These are phyloP conservation scores for Lochmaea crataegi DNA, from an alignment of 2,888 invertebrate species.

Conservation along the genomic window DNA sequence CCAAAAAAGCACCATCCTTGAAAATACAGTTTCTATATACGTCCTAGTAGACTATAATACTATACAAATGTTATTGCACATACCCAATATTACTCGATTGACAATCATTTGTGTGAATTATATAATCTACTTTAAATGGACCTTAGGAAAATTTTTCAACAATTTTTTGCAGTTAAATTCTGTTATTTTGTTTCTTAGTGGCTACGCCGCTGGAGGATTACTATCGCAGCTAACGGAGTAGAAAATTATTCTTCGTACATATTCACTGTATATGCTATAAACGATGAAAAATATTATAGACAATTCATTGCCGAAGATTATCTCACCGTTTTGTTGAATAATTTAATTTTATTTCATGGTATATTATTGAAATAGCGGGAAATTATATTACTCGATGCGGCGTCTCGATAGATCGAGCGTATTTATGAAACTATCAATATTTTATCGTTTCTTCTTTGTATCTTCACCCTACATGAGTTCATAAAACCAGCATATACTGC, in stretches of 20 bases:
- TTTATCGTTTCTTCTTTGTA: conserved; percentile 26
- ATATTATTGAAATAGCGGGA: conserved; percentile 35
- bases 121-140: no score
- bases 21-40: no score
- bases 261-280: conserved; percentile 48
- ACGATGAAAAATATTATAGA: conserved; percentile 39
- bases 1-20: no score
- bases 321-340: conserved; percentile 44
- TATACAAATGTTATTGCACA: no score
- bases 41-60: no score
- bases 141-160: no score
- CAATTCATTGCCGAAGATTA: conserved; percentile 45
- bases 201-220: conserved; percentile 11
- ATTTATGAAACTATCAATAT: conserved; percentile 32
- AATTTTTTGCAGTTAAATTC: no score
- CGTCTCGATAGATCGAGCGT: conserved; percentile 21
- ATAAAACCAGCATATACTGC: conserved; percentile 3
- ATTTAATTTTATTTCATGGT: conserved; percentile 38
- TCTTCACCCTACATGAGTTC: conserved; percentile 12
- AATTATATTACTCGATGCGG: conserved; percentile 32
- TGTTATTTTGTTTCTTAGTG: neutral
- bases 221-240: conserved; percentile 45
- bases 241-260: conserved; percentile 55
- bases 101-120: no score
- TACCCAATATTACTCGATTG: no score